Conservation (phyloP, 2,888 invertebrate genomes). For the Tanytarsus gracilentus region DNA sequence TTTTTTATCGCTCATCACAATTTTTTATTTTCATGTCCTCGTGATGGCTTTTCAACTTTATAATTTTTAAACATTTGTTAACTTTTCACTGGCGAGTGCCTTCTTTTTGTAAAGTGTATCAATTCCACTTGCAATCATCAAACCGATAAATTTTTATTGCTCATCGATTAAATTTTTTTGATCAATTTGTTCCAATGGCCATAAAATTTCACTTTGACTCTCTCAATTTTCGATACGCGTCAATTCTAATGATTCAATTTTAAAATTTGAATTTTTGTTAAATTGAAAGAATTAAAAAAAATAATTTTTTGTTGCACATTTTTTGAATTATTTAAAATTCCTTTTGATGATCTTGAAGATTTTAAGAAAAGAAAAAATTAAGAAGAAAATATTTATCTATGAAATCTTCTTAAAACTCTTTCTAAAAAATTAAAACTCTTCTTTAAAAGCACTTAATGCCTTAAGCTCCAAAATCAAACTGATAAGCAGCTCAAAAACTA, state of each 20-base stretch:
- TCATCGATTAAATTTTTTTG: background rate
- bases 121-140: conserved; percentile 1
- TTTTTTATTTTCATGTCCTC: background rate
- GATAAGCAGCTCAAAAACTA: background rate
- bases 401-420: no score
- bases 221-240: background rate
- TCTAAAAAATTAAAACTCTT: no score
- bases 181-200: conserved; percentile 22
- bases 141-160: conserved; percentile 21
- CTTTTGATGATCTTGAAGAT: no score
- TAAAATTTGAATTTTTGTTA: background rate
- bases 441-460: background rate
- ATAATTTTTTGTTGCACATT: no score
- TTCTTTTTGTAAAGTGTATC: background rate
- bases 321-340: no score
- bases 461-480: background rate
- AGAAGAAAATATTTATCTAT: no score
- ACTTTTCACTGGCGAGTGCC: conserved; percentile 3
- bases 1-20: background rate
- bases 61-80: conserved; percentile 20
- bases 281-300: no score
- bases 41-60: background rate
- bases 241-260: background rate
- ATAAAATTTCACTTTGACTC: conserved; percentile 15
- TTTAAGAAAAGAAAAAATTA: no score